Evolutionary conservation across 2,113 vertebrate genomes (phyloP), one percentile per base, ranked within the genome.

Genomic region (Tetraodon nigroviridis): DNA sequence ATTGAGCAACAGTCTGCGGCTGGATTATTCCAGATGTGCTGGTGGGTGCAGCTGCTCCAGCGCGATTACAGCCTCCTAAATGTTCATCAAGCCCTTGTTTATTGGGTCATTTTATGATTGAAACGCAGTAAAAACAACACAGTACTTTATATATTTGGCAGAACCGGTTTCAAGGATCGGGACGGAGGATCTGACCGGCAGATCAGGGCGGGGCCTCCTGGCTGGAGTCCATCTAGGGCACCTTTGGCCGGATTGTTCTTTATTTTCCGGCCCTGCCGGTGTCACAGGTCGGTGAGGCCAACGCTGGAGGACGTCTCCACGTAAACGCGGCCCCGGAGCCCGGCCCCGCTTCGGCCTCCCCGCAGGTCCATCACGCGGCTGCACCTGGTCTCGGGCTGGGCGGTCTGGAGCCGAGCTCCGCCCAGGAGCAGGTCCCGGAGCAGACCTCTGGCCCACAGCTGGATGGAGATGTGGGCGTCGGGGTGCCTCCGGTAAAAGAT

Each of bases 401-500:
- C 32, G 1, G 89, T 88, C 32, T 88, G 87, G 58, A 92, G 70
- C 14, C 58, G 75, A 52, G 81, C 88, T 41, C 19, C 50, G 2
- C 92, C 90, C 49, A 93, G 73, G 2, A 90, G 21, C 0, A 79
- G 64, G 80, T 93, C 90, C 85, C 88, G 89, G 62, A 90, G 57
- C 17, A 83, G 71, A 27, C 89, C 86, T 62, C 75, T 79, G 57
- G 57, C 76, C 89, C 90, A 93, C 1, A 93, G 5, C 92, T 93
- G 82, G 2, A 91, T 62, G 24, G 76, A 74, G 59, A 93, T 88
- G 62, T 88, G 78, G 10, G 73, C 53, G 19, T 76, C 29, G 7
- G 87, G 89, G 32, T 76, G 65, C 73, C 86, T 88, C 58, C 89
- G 88, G 79, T 93, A 93, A 80, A 93, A 93, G 51, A 93, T 85